These are phyloP conservation scores for Megaleporinus macrocephalus DNA, from an alignment of 2,113 vertebrate species.

Conservation along the genomic window DNA sequence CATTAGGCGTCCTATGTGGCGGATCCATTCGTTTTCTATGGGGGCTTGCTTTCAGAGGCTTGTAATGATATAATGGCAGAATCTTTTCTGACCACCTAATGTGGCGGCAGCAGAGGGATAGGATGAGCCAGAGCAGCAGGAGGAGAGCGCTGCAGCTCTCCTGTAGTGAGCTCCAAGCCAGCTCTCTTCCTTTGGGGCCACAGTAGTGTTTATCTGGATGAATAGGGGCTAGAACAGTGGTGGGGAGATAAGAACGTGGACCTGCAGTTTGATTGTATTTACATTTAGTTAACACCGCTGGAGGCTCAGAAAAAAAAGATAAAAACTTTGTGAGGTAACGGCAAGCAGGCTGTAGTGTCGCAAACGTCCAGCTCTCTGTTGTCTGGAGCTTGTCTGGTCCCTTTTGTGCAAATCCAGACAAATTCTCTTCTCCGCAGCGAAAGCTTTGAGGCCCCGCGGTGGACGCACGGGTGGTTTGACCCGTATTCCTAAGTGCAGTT, in stretches of 20 bases:
- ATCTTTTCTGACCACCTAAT: slow-evolving; percentile 76
- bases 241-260: too few species aligned
- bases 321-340: neutral
- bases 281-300: slow-evolving; percentile 73
- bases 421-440: neutral
- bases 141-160: slow-evolving; percentile 64
- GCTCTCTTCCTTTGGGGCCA: neutral
- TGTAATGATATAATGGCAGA: slow-evolving; percentile 71
- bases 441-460: neutral
- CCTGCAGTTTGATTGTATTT: slow-evolving; percentile 72
- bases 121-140: slow-evolving; percentile 61
- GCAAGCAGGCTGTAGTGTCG: neutral
- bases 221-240: slow-evolving; percentile 62
- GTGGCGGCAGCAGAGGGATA: slow-evolving; percentile 67
- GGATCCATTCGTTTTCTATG: slow-evolving; percentile 64
- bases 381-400: neutral
- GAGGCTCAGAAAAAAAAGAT: neutral
- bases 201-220: slow-evolving; percentile 51
- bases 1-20: slow-evolving; percentile 51
- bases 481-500: neutral
- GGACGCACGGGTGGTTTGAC: neutral
- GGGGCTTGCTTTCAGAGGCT: slow-evolving; percentile 57
- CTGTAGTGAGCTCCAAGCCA: slow-evolving; percentile 52
- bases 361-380: too few species aligned
- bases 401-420: slow-evolving; percentile 4